These are phyloP conservation scores for Enhydra lutris DNA, from an alignment of 2,113 vertebrate species.

Conservation along the genomic window DNA sequence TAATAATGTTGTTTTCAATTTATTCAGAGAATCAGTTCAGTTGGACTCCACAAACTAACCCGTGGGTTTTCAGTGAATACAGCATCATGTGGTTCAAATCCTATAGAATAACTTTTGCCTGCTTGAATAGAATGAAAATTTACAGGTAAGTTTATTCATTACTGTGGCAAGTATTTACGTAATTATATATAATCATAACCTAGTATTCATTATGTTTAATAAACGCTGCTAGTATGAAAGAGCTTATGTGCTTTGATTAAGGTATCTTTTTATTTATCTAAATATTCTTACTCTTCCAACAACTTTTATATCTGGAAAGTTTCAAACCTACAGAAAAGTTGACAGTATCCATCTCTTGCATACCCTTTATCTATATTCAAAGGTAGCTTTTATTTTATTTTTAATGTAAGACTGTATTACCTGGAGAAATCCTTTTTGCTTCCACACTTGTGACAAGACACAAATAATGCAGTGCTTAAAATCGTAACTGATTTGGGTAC, in stretches of 20 bases:
- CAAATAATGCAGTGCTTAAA: not conserved
- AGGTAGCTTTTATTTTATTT: constrained; percentile 37
- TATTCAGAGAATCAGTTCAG: constrained; percentile 55
- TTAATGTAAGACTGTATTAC: not conserved
- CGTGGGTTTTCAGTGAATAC: not conserved
- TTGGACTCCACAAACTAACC: constrained; percentile 61
- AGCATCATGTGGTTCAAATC: constrained; percentile 51
- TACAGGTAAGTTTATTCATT: constrained; percentile 72
- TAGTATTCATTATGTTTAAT: constrained; percentile 35
- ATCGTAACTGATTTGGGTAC: not conserved
- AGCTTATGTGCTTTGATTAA: constrained; percentile 18
- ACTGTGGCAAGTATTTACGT: not conserved
- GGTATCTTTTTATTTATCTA: constrained; percentile 47
- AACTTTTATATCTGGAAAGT: constrained; percentile 33
- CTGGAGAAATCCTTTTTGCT: not conserved
- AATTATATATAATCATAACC: not conserved
- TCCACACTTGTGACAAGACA: not conserved
- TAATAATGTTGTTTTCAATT: constrained; percentile 37
- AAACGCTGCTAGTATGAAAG: not conserved
- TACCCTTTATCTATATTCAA: constrained; percentile 8
- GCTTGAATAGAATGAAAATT: constrained; percentile 58
- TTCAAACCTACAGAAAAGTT: constrained; percentile 14
- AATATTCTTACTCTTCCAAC: constrained; percentile 32
- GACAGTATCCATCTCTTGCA: not conserved
- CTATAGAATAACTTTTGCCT: not conserved